Evolutionary conservation across 1,140 invertebrate genomes (phyloP).

Genomic region (Araneus ventricosus): DNA sequence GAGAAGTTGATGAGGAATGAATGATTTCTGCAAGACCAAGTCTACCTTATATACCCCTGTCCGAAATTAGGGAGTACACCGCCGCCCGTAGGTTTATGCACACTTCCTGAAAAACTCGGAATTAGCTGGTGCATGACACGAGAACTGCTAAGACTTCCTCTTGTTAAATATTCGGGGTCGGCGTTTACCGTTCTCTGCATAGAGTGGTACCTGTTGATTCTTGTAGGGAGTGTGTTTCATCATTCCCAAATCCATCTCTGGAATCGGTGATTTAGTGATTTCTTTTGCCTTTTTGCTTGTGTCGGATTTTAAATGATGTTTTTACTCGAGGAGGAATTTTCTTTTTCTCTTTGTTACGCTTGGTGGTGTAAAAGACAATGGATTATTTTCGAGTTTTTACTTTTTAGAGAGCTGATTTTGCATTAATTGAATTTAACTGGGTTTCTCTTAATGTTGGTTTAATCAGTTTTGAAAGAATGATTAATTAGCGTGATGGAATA

Average conservation of each 20-base stretch:
- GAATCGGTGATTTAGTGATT: not conserved
- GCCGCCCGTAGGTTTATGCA: not conserved
- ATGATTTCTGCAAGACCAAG: not conserved
- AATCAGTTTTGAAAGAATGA: too few relatives aligned
- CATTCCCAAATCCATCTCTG: not conserved
- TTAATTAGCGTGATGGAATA: too few relatives aligned
- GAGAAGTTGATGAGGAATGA: not conserved
- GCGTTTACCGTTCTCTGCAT: not conserved
- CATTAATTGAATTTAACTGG: not conserved
- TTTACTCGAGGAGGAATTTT: not conserved
- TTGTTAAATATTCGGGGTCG: slow-evolving; percentile 46
- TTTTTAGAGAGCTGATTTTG: not conserved
- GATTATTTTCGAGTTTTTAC: not conserved
- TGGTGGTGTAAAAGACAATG: not conserved
- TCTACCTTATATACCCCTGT: slow-evolving; percentile 37
- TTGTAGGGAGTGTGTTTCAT: not conserved
- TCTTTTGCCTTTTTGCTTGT: not conserved
- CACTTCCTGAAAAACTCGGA: slow-evolving; percentile 50
- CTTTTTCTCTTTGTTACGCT: not conserved
- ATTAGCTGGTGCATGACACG: slow-evolving; percentile 61
- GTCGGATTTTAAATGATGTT: not conserved
- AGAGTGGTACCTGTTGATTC: slow-evolving; percentile 36
- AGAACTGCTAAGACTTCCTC: slow-evolving; percentile 36
- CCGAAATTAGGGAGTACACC: slow-evolving; percentile 40
- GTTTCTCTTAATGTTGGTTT: not conserved